A percentile compares a stretch with the other conserved stretches of the same genome.
phyloP scores from a whole-genome alignment of 2,113 vertebrate genomes.

The Perccottus glenii region DNA sequence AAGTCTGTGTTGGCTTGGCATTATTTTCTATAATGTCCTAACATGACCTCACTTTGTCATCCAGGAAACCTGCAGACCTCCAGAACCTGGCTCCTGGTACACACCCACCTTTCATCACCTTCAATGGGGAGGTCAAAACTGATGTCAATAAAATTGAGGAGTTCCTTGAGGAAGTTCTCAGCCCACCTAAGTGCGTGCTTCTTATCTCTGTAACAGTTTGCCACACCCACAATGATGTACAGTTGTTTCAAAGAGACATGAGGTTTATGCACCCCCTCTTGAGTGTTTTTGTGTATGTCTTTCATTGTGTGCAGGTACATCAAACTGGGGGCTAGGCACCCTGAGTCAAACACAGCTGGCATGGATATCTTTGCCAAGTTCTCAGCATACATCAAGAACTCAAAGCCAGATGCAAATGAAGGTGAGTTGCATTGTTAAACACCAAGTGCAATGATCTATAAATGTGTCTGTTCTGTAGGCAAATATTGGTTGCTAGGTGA shows the following conservation, averaged over 20 bases:
- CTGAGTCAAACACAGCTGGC: constrained; percentile 96
- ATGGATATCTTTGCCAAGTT: constrained; percentile 99
- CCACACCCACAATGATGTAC: constrained; percentile 5
- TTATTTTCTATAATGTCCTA: background rate
- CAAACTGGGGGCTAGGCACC: constrained; percentile 92
- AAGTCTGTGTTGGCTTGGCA: background rate
- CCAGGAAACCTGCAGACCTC: constrained; percentile 97
- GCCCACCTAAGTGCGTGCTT: constrained; percentile 92
- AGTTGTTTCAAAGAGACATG: background rate
- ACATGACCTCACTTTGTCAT: background rate
- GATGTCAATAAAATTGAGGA: constrained; percentile 99
- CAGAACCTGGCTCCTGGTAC: constrained; percentile 98
- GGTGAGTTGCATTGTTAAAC: constrained; percentile 75
- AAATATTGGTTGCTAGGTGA: constrained; percentile 68
- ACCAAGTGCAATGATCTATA: constrained; percentile 1
- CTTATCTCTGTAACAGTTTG: background rate
- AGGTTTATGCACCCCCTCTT: background rate
- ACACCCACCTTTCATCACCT: constrained; percentile 97
- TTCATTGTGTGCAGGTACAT: constrained; percentile 73
- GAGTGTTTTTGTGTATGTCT: constrained; percentile 12
- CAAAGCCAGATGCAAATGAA: constrained; percentile 94
- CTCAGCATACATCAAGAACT: constrained; percentile 97
- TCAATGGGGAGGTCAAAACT: constrained; percentile 95
- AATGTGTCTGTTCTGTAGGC: constrained; percentile 30
- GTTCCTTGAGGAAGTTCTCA: constrained; percentile 95